These are phyloP conservation scores for Vulpes vulpes DNA, from an alignment of 2,113 vertebrate genomes.

Conservation along the genomic window DNA sequence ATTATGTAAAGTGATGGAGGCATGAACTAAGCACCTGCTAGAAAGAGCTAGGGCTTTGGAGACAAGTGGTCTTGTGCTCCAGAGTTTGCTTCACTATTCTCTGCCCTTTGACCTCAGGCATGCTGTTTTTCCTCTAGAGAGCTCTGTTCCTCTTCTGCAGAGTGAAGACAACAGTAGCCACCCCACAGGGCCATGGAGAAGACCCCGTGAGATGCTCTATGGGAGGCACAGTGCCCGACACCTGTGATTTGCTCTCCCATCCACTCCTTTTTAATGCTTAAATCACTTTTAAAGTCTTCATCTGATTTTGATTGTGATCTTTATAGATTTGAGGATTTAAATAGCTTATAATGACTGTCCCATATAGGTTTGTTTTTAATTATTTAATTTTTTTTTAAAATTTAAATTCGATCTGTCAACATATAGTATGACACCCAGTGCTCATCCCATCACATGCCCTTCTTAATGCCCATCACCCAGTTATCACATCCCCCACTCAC, in stretches of 20 bases:
- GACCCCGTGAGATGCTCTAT: rapidly evolving
- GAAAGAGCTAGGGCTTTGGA: neutral
- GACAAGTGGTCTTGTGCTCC: neutral
- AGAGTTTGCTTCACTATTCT: neutral
- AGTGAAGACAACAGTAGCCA: neutral
- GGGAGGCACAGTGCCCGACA: neutral
- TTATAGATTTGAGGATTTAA: neutral
- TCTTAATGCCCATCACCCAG: too few species aligned
- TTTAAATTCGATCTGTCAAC: too few species aligned
- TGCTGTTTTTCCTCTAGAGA: neutral
- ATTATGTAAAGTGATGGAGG: neutral
- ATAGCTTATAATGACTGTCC: neutral
- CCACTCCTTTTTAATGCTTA: neutral
- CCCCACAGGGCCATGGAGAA: neutral
- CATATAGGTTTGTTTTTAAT: neutral
- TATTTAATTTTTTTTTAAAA: neutral
- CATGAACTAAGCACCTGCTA: neutral
- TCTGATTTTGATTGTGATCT: neutral
- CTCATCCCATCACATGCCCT: too few species aligned
- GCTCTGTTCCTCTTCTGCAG: neutral
- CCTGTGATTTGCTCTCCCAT: too few species aligned
- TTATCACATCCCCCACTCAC: too few species aligned
- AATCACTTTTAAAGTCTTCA: neutral
- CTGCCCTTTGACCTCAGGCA: neutral
- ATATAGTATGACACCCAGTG: too few species aligned